phyloP scores from a whole-genome alignment of 2,113 vertebrate genomes.

The Fulica atra region DNA sequence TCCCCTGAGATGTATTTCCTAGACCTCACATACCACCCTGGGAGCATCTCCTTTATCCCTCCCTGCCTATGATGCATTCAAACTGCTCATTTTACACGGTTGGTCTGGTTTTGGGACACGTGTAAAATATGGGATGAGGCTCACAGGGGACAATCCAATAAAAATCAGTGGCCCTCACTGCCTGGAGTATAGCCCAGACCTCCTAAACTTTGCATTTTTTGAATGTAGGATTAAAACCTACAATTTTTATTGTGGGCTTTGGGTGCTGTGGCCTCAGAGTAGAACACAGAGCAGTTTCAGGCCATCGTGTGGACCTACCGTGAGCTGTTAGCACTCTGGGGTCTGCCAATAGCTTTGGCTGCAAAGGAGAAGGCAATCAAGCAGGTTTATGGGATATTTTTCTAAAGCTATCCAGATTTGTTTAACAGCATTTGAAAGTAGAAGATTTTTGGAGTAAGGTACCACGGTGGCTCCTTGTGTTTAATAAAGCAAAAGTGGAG shows the following conservation, averaged over 20 bases:
- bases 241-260: neutral
- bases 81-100: neutral
- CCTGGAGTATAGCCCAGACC: neutral
- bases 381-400: neutral
- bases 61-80: neutral
- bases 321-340: neutral
- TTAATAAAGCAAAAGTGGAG: neutral
- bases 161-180: neutral
- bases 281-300: neutral
- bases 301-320: neutral
- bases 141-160: neutral
- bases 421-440: neutral
- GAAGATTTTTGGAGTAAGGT: neutral
- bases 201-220: neutral
- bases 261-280: neutral
- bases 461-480: neutral
- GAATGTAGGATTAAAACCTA: neutral
- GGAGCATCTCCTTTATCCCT: neutral
- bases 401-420: neutral
- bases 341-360: neutral
- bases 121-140: neutral
- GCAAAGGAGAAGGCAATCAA: neutral
- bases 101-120: neutral
- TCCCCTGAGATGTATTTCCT: neutral
- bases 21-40: accelerated